Base-by-base conservation (phyloP, 2,888 invertebrate genomes). In the Perizoma affinitatum region DNA sequence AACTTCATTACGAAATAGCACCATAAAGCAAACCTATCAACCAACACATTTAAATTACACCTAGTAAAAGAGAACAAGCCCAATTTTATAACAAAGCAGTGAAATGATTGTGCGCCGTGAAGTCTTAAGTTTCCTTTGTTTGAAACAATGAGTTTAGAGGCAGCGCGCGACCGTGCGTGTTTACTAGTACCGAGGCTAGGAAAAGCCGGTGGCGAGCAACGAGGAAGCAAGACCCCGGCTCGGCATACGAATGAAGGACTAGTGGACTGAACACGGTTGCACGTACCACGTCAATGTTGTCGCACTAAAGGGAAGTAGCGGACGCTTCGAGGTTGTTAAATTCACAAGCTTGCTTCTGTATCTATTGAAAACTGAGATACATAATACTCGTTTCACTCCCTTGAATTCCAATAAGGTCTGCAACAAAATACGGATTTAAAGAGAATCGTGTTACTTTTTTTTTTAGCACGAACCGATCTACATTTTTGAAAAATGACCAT, bases 81-180 rank as follows among this genome's bases (percentile, higher is more conserved):
- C 61, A 69, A 71, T 72, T 69, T 71, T 70, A 69, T 72, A 75
- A 73, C 66, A 67, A 74, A 70, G 69, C 66, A 65, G 69, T 65
- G 63, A 66, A 66, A 72, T 77, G 78, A 81, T 78, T 73, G 70
- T 71, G 66, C 61, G 61, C 68, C 59, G 66, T 66, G 33, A 65
- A 70, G 69, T 52, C 22, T 64, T 54, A 76, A 76, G 72, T 72
- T 77, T 72, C 68, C 72, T 78, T 80, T 80, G 79, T 81, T 72
- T 71, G 67, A 68, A 82, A 79, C 76, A 77, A 79, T 74, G 73
- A 76, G 75, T 79, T 79, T 76, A 73, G 67, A 75, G 72, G 69
- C 70, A 71, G 68, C 71, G 66, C 71, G 73, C 70, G 72, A 71
- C 68, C 71, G 66, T 71, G 73, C 70, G 72, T 72, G 71, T 75